These are phyloP conservation scores for Taphrorychus bicolor DNA, from an alignment of 2,888 invertebrate species.

Conservation along the genomic window DNA sequence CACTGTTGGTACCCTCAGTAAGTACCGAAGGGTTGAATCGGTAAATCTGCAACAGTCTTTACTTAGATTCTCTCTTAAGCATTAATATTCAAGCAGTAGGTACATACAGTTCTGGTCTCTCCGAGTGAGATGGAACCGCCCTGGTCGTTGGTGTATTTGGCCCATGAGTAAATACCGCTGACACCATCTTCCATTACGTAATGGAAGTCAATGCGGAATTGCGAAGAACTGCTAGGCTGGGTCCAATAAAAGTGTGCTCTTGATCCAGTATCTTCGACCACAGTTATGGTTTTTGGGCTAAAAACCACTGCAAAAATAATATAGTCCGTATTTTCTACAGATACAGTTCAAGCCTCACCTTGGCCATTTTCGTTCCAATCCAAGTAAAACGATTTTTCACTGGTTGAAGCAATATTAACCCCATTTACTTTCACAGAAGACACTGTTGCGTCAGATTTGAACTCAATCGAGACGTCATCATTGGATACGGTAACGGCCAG, in stretches of 20 bases:
- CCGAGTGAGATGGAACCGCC: conserved; percentile 1
- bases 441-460: conserved; percentile 20
- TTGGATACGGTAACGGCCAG: conserved; percentile 15
- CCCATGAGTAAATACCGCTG: conserved; percentile 31
- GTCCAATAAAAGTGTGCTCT: conserved; percentile 30
- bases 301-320: conserved; percentile 11
- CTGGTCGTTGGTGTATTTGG: conserved; percentile 29
- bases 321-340: background rate
- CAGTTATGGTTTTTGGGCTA: conserved; percentile 8
- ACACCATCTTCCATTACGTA: conserved; percentile 28
- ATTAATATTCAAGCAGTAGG: background rate
- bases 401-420: conserved; percentile 17
- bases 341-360: background rate
- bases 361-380: conserved; percentile 23
- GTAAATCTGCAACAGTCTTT: conserved; percentile 20
- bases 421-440: conserved; percentile 19
- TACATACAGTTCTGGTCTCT: conserved; percentile 25
- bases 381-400: conserved; percentile 16
- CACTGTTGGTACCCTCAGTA: conserved; percentile 20
- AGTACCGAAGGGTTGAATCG: conserved; percentile 26
- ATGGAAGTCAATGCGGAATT: conserved; percentile 23
- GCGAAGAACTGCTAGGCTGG: background rate
- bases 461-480: background rate
- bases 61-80: background rate
- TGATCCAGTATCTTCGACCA: conserved; percentile 17